Conservation (phyloP, 2,113 vertebrate genomes). For the Baryphthengus martii region DNA sequence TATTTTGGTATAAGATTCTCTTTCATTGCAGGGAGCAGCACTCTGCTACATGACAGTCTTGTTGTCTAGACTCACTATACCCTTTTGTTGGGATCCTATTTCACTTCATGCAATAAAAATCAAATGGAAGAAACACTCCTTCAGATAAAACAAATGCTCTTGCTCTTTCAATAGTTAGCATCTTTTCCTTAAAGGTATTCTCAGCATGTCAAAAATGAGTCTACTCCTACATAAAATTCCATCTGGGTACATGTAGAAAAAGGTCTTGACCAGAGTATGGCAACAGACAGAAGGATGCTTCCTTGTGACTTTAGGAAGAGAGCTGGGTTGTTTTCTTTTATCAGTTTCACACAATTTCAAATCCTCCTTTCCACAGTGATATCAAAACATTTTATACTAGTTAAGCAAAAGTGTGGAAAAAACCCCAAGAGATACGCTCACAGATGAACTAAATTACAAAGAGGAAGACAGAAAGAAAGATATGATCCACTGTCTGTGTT, state of each 20-base stretch:
- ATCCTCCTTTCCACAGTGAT: not conserved
- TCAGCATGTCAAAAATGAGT: not conserved
- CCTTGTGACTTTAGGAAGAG: not conserved
- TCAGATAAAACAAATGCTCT: not conserved
- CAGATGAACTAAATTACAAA: not conserved
- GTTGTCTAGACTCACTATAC: not conserved
- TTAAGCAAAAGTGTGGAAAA: not conserved
- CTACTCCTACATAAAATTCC: not conserved
- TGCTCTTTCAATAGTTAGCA: not conserved
- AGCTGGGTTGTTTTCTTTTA: rapidly evolving
- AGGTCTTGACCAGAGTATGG: not conserved
- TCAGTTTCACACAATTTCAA: not conserved
- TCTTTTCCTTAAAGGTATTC: not conserved
- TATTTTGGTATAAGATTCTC: not conserved
- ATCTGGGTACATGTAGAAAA: not conserved
- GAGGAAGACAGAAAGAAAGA: not conserved
- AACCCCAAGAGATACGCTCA: not conserved
- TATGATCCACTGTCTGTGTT: not conserved
- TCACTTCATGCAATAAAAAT: not conserved
- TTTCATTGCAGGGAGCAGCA: not conserved
- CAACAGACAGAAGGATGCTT: not conserved
- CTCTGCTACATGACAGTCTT: not conserved
- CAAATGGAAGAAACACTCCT: not conserved
- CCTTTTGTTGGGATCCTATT: not conserved
- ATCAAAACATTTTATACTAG: not conserved